Base-by-base conservation (phyloP, 2,113 vertebrate genomes). In the Cryptotis parvus region DNA sequence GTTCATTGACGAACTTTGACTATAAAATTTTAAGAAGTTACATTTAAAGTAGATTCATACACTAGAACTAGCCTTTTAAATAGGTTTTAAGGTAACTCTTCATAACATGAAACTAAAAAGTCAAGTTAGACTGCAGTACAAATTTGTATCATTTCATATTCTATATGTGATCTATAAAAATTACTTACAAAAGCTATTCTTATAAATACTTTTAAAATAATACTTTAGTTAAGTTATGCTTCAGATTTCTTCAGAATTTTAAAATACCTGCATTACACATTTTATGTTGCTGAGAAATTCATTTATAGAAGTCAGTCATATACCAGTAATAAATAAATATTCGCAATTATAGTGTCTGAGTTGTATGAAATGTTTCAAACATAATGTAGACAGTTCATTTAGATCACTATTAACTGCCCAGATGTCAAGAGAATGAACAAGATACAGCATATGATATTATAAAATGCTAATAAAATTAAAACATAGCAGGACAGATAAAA, bases 11-110 rank as follows among this genome's bases (percentile, higher is more conserved):
- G 41, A 43, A 89, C 58, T 45, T 95, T 29, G 52, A 85, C 14
- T 75, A 91, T 91, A 93, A 97, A 97, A 89, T 20, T 82, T n/a
- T 89, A 94, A 92, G 74, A 94, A 58, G 73, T 9, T 86, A 72
- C 61, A 10, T 92, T 81, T 96, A 66, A 96, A 97, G 95, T 91
- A 72, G 15, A 16, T 92, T 20, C 12, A 31, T 68, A 27, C 49
- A 55, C 90, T 87, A 90, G 80, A 97, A 41, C 29, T 94, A 33
- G 16, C 12, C 86, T 79, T 73, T 93, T 95, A 95, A 95, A 45
- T 68, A 90, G 72, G 29, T 52, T 95, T 95, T 93, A 95, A 92
- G 81, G 6, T 84, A 84, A 91, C 52, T 85, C 24, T 35, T 86
- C 3, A 80, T 70, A 87, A 49, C 33, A 4, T 79, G 39, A 26